Conservation (phyloP, 1,140 invertebrate genomes). For the Helicoverpa zea region DNA sequence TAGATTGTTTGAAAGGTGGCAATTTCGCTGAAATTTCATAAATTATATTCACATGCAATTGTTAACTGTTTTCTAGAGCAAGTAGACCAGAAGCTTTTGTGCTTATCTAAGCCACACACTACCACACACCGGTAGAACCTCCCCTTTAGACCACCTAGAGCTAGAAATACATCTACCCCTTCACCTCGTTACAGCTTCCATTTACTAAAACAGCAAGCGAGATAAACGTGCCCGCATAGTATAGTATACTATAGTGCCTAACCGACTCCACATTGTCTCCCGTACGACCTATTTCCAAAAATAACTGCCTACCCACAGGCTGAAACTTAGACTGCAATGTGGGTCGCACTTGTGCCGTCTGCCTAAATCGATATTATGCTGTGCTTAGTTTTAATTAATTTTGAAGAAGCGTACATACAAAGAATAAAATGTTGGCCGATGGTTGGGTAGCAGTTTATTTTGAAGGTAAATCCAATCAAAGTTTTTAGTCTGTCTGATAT, state of each 20-base stretch:
- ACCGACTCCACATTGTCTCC: slow-evolving; percentile 21
- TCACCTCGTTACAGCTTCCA: not conserved
- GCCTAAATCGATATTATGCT: slow-evolving; percentile 1
- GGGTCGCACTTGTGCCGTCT: slow-evolving; percentile 3
- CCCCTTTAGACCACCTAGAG: not conserved
- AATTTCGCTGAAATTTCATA: too few species aligned
- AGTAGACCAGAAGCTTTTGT: too few species aligned
- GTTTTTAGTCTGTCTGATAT: too few species aligned
- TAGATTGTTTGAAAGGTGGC: too few species aligned
- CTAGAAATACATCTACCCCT: not conserved
- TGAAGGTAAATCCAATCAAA: too few species aligned
- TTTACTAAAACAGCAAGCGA: not conserved
- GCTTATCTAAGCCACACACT: too few species aligned
- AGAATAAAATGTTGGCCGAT: too few species aligned
- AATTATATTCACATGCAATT: too few species aligned
- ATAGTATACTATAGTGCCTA: not conserved
- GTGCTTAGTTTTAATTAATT: not conserved
- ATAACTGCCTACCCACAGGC: slow-evolving; percentile 14
- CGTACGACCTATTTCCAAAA: slow-evolving; percentile 41
- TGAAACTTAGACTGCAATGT: slow-evolving; percentile 29
- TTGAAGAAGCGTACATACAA: not conserved
- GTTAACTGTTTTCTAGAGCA: too few species aligned
- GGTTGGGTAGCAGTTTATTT: too few species aligned
- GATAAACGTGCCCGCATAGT: not conserved
- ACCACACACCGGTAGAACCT: too few species aligned